Evolutionary conservation across 2,113 vertebrate genomes (phyloP), one percentile per base, ranked within the genome.

Genomic region (Amblyopsis rosae): DNA sequence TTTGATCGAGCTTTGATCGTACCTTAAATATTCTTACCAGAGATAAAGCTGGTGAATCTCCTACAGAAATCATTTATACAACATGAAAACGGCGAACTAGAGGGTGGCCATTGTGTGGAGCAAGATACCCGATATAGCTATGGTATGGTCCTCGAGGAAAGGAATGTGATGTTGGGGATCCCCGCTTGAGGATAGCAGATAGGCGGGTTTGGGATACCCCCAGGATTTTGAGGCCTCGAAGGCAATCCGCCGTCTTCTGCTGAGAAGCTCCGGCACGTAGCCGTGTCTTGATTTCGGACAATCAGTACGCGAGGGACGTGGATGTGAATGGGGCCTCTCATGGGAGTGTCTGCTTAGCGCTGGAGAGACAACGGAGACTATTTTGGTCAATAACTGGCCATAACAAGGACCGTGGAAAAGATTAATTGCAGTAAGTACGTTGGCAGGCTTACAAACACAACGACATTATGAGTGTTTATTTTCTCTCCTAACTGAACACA

Each of bases 271-370:
- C 80, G 65, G 75, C 81, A 4, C 81, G 15, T 53, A 69, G 59
- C 55, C 47, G 54, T 47, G 63, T 78, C 82, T 63, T n/a, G 46
- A 47, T 60, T 63, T 70, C n/a, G 47, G 6, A 69, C 70, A 62
- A 55, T 56, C 73, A 48, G 51, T 75, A 89, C 81, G 82, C 81
- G 82, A 88, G 85, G 75, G 75, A 71, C 89, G 92, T 60, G 88
- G 91, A 88, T 91, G 84, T 80, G 72, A 57, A 86, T 84, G 86
- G 88, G 91, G 91, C 92, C 91, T 91, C 84, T 75, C 80, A 81
- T 79, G 88, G 88, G 86, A 90, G 92, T 91, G 89, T 91, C 84
- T 83, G 82, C 71, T 61, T 58, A 85, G 72, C 82, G 76, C 59
- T 80, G 85, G 85, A 74, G 81, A 86, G 77, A 90, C 81, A 85